A percentile compares a stretch with the other conserved stretches of the same genome.
phyloP scores from a whole-genome alignment of 2,888 invertebrate species.

The Aelia acuminata region DNA sequence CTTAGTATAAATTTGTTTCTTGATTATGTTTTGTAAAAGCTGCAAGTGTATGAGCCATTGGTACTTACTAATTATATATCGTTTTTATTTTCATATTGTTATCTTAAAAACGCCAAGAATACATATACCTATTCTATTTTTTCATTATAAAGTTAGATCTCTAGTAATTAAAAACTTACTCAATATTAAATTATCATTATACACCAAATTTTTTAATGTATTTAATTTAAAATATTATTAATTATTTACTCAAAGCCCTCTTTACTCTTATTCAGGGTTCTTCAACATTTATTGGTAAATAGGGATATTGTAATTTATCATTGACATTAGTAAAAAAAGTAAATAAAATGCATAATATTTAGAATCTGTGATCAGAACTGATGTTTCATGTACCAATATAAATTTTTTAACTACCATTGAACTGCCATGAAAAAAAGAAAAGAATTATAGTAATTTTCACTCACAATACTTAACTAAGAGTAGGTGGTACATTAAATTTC shows the following conservation, averaged over 20 bases:
- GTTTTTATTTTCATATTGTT: not conserved
- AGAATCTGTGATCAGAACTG: not conserved
- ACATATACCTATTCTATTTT: not conserved
- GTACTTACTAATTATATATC: not conserved
- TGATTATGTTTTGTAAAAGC: not conserved
- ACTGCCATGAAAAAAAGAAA: too few species aligned
- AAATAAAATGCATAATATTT: not conserved
- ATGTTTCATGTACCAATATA: too few species aligned
- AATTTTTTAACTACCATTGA: too few species aligned
- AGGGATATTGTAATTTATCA: not conserved
- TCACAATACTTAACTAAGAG: not conserved
- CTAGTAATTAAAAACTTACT: not conserved
- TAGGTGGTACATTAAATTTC: not conserved
- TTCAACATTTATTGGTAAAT: not conserved
- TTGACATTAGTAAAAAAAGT: not conserved
- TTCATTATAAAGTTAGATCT: conserved; percentile 1
- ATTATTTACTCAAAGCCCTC: not conserved
- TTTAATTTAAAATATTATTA: not conserved
- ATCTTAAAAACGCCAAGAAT: not conserved
- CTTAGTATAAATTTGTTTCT: too few species aligned
- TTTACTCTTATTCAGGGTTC: not conserved
- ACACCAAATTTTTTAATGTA: not conserved
- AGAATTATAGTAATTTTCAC: not conserved
- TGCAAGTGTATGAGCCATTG: not conserved
- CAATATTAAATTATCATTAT: not conserved